These are phyloP conservation scores for Lipotes vexillifer DNA, from an alignment of 2,113 vertebrate genomes.

Conservation along the genomic window DNA sequence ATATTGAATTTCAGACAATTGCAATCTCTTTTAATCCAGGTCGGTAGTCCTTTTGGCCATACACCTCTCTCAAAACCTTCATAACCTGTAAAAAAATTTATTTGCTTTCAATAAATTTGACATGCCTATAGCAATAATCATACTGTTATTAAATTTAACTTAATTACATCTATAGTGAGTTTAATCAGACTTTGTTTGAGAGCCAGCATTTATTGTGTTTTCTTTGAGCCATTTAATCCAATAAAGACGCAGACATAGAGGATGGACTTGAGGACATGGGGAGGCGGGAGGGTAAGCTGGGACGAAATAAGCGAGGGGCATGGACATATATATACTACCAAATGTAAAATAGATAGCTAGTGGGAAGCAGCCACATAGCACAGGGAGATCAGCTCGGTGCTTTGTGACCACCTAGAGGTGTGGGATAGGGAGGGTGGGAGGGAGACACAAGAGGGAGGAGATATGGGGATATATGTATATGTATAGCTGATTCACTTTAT, in stretches of 20 bases:
- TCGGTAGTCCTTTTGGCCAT: neutral
- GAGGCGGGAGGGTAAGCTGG: no score
- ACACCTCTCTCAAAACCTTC: neutral
- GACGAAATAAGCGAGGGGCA: rapidly evolving
- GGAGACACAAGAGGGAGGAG: no score
- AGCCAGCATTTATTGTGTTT: neutral
- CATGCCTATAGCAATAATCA: neutral
- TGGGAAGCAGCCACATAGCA: no score
- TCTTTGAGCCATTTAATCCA: neutral
- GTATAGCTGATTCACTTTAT: no score
- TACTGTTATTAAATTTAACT: neutral
- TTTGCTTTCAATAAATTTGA: neutral
- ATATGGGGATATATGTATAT: no score
- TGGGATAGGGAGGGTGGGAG: no score
- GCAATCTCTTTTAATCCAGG: neutral
- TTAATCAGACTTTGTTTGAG: neutral
- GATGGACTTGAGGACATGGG: no score
- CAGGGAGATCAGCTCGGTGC: no score
- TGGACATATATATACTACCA: no score
- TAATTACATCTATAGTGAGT: neutral
- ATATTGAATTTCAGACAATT: neutral
- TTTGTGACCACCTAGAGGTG: no score
- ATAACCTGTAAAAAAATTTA: neutral
- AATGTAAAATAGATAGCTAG: no score
- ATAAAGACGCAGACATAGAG: neutral